Conservation (phyloP, 2,113 vertebrate genomes). For the Corynorhinus townsendii region DNA sequence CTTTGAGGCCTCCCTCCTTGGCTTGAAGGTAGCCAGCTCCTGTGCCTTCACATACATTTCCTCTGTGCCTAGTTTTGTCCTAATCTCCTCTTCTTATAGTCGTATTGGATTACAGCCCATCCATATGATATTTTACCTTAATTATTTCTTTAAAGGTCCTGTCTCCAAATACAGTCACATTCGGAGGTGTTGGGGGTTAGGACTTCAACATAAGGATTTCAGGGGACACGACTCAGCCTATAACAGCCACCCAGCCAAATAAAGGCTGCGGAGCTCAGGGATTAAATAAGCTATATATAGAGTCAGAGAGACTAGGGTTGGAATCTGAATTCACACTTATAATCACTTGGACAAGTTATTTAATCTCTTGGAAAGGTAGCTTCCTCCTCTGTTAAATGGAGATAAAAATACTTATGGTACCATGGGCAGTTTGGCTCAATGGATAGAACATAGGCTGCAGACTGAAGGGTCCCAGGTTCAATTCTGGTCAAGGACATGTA, state of each 20-base stretch:
- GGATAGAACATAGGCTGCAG: too few species aligned
- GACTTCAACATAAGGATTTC: not conserved
- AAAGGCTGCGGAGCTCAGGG: not conserved
- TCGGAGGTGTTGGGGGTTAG: not conserved
- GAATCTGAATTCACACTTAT: not conserved
- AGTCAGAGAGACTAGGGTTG: not conserved
- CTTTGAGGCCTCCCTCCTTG: not conserved
- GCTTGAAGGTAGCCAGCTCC: not conserved
- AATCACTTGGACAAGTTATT: not conserved
- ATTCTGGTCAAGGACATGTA: too few species aligned
- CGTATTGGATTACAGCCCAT: not conserved
- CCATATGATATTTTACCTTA: not conserved
- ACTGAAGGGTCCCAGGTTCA: too few species aligned
- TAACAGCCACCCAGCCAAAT: not conserved
- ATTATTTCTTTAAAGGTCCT: not conserved
- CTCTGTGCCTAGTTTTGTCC: not conserved
- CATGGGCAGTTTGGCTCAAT: too few species aligned
- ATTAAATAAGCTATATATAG: not conserved
- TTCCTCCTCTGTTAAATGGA: not conserved
- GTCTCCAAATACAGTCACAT: not conserved
- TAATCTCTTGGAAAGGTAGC: not conserved
- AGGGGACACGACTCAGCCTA: not conserved
- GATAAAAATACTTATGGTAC: not conserved
- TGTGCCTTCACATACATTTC: not conserved
- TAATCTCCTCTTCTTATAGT: not conserved